Evolutionary conservation across 2,113 vertebrate species (phyloP), one percentile per base, ranked within the genome.

Genomic region (Saimiri boliviensis): DNA sequence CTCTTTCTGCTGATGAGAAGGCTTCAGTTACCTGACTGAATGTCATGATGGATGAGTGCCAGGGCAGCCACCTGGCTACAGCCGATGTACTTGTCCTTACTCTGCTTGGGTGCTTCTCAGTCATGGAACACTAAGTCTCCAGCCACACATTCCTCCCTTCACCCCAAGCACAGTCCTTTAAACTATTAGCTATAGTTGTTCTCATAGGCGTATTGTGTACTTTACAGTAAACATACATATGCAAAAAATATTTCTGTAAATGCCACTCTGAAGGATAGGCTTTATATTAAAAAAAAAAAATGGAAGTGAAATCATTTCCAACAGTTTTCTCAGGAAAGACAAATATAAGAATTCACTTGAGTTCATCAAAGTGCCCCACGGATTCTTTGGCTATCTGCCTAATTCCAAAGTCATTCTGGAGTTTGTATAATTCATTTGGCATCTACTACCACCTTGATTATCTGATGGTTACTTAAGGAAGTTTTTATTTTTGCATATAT

Each of bases 401-500:
- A 63, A 27, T 58, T 86, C 66, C 76, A 8, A 95, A 93, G 47
- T 42, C 40, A 54, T 80, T 27, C 47, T 8, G 42, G 68, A 49
- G 9, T 81, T 81, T n/a, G 27, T 84, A 47, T 66, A 88, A 94
- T 21, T 66, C 35, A 92, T 58, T 56, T 92, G 56, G 27, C 20
- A 81, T 42, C 91, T 85, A 89, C n/a, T 91, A 90, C 27, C 30
- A 63, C 45, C 79, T 94, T 76, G 19, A 25, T 63, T 91, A 83
- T 66, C 4, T 9, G 20, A 60, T 58, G 52, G 23, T 58, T 93
- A 35, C 56, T 80, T 83, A 0, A 32, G 30, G 35, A 32, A 30
- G 30, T 82, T 79, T 79, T 89, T 83, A 80, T 71, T 94, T 92
- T 84, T 68, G 80, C 56, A 54, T 73, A 63, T 25, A 83, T 76